A percentile compares a stretch with the other conserved stretches of the same genome.
Conservation (phyloP, 2,113 vertebrate genomes). For the Cyanoramphus novaezelandiae region DNA sequence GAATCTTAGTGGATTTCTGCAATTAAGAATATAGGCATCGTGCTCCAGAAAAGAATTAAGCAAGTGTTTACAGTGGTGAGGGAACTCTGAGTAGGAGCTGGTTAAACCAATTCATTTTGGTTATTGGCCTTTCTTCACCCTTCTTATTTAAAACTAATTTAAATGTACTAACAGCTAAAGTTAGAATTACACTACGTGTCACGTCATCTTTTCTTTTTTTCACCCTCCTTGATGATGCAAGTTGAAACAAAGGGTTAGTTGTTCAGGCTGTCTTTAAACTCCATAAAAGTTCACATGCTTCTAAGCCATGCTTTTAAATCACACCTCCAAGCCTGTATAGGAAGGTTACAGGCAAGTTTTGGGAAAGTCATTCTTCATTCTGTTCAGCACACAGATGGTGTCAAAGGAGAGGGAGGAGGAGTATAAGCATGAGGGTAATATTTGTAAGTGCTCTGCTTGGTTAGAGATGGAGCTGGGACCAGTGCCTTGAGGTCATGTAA, state of each 20-base stretch:
- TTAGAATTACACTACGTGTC: background rate
- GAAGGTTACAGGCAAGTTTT: background rate
- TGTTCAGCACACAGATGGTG: background rate
- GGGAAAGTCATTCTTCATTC: background rate
- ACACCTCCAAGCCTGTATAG: background rate
- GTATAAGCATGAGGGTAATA: background rate
- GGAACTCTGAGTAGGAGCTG: background rate
- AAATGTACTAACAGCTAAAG: background rate
- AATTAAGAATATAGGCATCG: background rate
- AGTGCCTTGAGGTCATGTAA: background rate
- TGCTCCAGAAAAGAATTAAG: conserved; percentile 1
- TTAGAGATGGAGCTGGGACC: background rate
- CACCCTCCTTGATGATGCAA: background rate
- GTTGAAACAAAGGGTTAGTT: conserved; percentile 10
- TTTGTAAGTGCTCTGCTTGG: background rate
- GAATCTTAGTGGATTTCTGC: background rate
- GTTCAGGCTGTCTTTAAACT: background rate
- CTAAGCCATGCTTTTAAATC: background rate
- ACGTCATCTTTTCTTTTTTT: background rate
- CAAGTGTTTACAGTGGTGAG: conserved; percentile 3
- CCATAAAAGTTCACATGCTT: background rate
- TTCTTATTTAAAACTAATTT: background rate
- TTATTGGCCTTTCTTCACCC: background rate
- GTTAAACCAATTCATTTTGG: background rate
- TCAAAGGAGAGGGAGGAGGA: background rate